Conservation (phyloP, 1,140 invertebrate genomes). For the Caenorhabditis tropicalis region DNA sequence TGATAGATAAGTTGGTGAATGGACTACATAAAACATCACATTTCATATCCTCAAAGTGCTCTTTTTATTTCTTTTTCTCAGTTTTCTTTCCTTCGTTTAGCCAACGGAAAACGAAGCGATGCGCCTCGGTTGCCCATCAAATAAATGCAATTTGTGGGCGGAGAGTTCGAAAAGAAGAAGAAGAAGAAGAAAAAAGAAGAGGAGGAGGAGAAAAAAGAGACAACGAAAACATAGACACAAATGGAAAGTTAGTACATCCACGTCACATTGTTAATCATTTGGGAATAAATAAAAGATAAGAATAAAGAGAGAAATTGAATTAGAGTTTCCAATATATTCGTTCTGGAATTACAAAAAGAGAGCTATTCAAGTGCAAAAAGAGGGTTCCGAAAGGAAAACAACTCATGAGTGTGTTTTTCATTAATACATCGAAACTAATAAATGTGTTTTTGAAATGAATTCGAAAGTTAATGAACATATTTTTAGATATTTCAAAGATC, state of each 20-base stretch:
- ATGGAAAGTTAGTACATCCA: slow-evolving; percentile 15
- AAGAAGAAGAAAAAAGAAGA: neutral
- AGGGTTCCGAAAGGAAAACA: neutral
- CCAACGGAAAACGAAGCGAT: slow-evolving; percentile 21
- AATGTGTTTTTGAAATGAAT: neutral
- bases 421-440: neutral
- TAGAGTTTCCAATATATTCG: neutral
- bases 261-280: slow-evolving; percentile 19
- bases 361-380: neutral
- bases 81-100: neutral
- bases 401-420: neutral
- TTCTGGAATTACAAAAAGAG: neutral
- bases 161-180: slow-evolving; percentile 23
- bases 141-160: slow-evolving; percentile 43
- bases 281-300: slow-evolving; percentile 13
- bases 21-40: slow-evolving; percentile 14
- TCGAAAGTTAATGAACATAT: neutral
- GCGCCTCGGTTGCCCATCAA: slow-evolving; percentile 31
- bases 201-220: neutral
- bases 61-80: slow-evolving; percentile 7
- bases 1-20: neutral
- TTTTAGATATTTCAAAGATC: neutral
- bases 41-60: slow-evolving; percentile 34
- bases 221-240: neutral
- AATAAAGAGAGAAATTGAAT: neutral